These are phyloP conservation scores for Spilogale gracilis DNA, from an alignment of 2,113 vertebrate genomes.

Conservation along the genomic window DNA sequence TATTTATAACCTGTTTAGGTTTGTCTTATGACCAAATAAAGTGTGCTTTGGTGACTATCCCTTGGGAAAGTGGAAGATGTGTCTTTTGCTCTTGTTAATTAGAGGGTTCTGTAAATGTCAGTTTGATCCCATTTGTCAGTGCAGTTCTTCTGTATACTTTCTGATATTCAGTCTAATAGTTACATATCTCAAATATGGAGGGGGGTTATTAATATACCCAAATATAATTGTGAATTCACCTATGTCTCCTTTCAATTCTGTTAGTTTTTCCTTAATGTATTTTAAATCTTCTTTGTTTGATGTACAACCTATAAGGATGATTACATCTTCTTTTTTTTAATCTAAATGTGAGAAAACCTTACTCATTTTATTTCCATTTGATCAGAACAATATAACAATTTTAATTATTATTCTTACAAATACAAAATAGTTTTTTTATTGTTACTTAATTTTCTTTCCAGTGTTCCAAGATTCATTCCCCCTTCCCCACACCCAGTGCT, in stretches of 20 bases:
- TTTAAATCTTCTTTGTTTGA: not conserved
- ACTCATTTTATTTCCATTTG: too few species aligned
- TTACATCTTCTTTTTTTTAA: not conserved
- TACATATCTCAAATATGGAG: not conserved
- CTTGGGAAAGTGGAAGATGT: not conserved
- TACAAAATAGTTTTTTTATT: too few species aligned
- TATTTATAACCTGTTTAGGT: not conserved
- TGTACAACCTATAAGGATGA: not conserved
- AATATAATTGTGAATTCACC: not conserved
- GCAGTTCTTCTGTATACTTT: not conserved
- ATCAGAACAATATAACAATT: too few species aligned
- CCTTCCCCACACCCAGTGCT: too few species aligned
- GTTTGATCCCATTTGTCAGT: not conserved
- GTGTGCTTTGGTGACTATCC: not conserved
- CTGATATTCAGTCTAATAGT: not conserved
- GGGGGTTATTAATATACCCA: not conserved
- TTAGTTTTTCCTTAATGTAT: not conserved
- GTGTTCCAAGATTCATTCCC: too few species aligned
- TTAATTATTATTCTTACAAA: too few species aligned
- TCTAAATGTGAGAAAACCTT: too few species aligned
- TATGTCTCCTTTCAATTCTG: not conserved
- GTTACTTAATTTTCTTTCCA: too few species aligned
- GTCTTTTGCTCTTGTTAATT: not conserved
- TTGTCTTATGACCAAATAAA: not conserved
- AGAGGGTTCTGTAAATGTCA: not conserved